Percentiles rank a stretch among this genome's conserved stretches.
Evolutionary conservation across 2,113 vertebrate genomes (phyloP).

Genomic region (Psilopsiagon aurifrons): DNA sequence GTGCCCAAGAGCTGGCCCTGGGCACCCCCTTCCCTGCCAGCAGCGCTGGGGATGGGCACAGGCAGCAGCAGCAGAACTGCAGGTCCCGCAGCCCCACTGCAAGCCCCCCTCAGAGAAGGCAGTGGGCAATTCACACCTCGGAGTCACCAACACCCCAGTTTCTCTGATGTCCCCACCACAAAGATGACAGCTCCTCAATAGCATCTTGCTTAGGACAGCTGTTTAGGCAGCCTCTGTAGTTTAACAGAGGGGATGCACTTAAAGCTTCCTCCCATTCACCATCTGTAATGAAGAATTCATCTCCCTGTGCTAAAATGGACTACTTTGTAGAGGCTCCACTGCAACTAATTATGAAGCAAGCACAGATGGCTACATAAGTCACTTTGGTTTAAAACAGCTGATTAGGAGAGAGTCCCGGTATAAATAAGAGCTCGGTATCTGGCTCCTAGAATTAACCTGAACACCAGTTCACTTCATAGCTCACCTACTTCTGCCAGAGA

Average conservation of each 20-base stretch:
- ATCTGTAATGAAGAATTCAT: background rate
- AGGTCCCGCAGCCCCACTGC: background rate
- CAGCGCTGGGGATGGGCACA: background rate
- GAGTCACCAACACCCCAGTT: background rate
- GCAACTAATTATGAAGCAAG: background rate
- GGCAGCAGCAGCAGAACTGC: background rate
- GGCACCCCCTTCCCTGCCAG: background rate
- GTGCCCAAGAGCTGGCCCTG: background rate
- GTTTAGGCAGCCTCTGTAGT: background rate
- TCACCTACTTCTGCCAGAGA: background rate
- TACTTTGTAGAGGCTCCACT: background rate
- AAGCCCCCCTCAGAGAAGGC: background rate
- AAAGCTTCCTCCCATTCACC: background rate
- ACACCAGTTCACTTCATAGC: background rate
- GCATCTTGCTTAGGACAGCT: background rate
- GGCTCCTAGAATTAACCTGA: background rate
- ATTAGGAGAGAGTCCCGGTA: background rate
- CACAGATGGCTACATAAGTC: background rate
- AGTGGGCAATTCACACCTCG: background rate
- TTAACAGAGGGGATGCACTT: background rate
- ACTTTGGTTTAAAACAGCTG: background rate
- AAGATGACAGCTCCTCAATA: accelerated
- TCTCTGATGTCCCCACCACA: background rate
- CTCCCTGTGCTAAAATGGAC: background rate
- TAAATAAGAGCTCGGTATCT: background rate